Evolutionary conservation across 2,888 invertebrate species (phyloP).

Genomic region (Drosophila borealis): DNA sequence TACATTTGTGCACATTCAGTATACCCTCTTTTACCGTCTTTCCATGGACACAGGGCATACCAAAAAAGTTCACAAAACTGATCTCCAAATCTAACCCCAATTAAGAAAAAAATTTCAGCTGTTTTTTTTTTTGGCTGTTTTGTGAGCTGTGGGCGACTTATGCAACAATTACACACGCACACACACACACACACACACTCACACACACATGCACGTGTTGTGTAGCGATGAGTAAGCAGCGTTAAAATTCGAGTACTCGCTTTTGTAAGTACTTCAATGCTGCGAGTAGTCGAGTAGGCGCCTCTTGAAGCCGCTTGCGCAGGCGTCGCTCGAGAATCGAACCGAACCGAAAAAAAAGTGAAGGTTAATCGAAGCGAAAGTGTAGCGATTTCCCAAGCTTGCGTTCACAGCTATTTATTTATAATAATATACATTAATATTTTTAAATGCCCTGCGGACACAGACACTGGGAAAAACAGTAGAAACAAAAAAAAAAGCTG

Average conservation of each 20-base stretch:
- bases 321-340: constrained; percentile 58
- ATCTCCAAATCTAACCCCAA: constrained; percentile 57
- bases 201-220: not conserved
- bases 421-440: constrained; percentile 32
- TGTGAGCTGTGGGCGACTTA: constrained; percentile 43
- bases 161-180: constrained; percentile 45
- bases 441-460: constrained; percentile 43
- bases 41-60: not conserved
- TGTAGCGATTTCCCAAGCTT: constrained; percentile 51
- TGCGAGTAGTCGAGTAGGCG: constrained; percentile 51
- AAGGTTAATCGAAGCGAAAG: constrained; percentile 77
- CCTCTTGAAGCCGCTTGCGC: constrained; percentile 43
- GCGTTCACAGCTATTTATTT: constrained; percentile 15
- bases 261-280: constrained; percentile 48
- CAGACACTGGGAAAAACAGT: constrained; percentile 7
- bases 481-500: constrained; percentile 2
- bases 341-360: constrained; percentile 50
- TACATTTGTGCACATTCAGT: too few relatives aligned
- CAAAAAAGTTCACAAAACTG: constrained; percentile 8
- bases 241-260: constrained; percentile 35
- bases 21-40: not conserved
- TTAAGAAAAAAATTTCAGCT: constrained; percentile 32
- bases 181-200: not conserved
- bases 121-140: constrained; percentile 4
- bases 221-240: constrained; percentile 52